Base-by-base conservation (phyloP, 2,888 invertebrate genomes). In the Nebria brevicollis region DNA sequence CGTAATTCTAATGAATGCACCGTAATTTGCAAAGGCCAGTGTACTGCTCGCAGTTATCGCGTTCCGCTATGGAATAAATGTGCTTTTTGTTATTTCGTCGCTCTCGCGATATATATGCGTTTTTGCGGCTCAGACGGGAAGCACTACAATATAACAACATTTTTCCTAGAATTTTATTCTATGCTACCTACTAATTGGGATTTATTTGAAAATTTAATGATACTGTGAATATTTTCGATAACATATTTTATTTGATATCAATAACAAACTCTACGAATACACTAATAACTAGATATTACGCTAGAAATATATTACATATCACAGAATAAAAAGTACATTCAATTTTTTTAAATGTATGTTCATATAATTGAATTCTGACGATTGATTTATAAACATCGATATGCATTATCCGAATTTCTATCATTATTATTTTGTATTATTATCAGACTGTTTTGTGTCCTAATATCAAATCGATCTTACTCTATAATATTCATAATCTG, bases 11-110 rank as follows among this genome's bases (percentile, higher is more conserved):
- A 75, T 65, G 64, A 75, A 65, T 41, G 75, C 65, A 75, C 34
- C 65, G 75, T 75, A 66, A 75, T 75, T 75, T 75, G 66, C 64
- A 75, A 41, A 75, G 66, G 41, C 75, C 75, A 75, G 26, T 75
- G 66, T 65, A 64, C 75, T 54, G 34, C 13, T 73, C 64, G 66
- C 75, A 75, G 75, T 54, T 54, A 54, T 54, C 54, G 54, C 54
- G 54, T 54, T 54, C 54, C 54, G 54, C 54, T 54, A 5, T 54
- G 4, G 54, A 54, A 54, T 54, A 54, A 54, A 54, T 66, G 75
- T 66, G 66, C 66, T 25, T 34, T 66, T 34, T 66, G 75, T 65
- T 41, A 66, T 25, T 70, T 70, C 4, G 11, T 70, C 70, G 70
- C 34, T 70, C 20, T 65, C 34, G 25, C 64, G 65, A 66, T 64